These are phyloP conservation scores for Chaetura pelagica DNA, from an alignment of 2,113 vertebrate species.

Conservation along the genomic window DNA sequence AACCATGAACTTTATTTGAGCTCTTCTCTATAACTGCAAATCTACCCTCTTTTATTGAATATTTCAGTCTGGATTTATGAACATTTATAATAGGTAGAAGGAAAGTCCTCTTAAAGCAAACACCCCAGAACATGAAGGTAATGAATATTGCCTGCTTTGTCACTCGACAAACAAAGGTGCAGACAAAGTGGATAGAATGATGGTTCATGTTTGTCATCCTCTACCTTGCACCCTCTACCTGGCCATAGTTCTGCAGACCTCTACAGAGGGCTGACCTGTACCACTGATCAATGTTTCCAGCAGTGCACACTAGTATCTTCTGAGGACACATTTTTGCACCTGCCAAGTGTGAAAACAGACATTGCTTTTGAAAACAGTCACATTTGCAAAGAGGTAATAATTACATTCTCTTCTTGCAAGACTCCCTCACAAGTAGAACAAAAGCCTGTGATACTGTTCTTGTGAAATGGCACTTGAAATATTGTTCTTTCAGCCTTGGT, in stretches of 20 bases:
- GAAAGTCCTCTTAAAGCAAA: conserved; percentile 55
- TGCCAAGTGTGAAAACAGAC: not conserved
- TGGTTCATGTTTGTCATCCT: not conserved
- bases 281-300: not conserved
- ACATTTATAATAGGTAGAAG: conserved; percentile 44
- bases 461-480: not conserved
- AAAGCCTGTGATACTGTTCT: not conserved
- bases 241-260: not conserved
- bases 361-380: not conserved
- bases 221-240: not conserved
- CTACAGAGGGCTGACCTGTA: not conserved
- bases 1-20: conserved; percentile 80
- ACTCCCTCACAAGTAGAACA: not conserved
- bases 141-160: conserved; percentile 46
- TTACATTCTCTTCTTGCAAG: not conserved
- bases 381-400: not conserved
- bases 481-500: not conserved
- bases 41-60: conserved; percentile 66
- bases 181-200: not conserved
- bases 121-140: conserved; percentile 24
- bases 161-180: not conserved
- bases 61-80: conserved; percentile 65
- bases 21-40: conserved; percentile 61
- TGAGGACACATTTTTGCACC: not conserved
- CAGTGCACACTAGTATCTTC: rapidly evolving